Percentiles rank a stretch among this genome's conserved stretches.
Evolutionary conservation across 1,140 invertebrate species (phyloP).

Genomic region (Lamellibrachia luymesi): DNA sequence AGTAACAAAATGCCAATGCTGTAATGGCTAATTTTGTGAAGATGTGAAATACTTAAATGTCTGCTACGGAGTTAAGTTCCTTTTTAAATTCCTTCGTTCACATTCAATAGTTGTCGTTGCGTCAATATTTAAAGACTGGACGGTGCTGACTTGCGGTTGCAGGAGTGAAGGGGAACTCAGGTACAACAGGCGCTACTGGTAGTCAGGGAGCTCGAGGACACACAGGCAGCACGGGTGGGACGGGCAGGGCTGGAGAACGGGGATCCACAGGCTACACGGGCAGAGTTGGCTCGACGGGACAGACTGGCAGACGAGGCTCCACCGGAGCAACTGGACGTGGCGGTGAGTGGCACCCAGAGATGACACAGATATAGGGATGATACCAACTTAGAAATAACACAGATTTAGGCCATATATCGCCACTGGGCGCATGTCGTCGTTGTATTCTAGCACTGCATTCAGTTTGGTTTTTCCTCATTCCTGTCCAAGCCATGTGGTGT

Average conservation of each 20-base stretch:
- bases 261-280: background rate
- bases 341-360: background rate
- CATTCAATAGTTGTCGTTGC: background rate
- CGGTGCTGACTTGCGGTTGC: background rate
- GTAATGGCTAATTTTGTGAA: too few species aligned
- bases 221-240: background rate
- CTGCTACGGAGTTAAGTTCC: too few species aligned
- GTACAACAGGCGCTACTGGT: background rate
- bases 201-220: background rate
- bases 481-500: too few species aligned
- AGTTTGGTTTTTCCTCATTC: too few species aligned
- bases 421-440: background rate
- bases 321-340: background rate
- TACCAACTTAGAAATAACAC: background rate
- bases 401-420: background rate
- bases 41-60: too few species aligned
- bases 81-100: background rate
- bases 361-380: background rate
- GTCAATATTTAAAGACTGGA: background rate
- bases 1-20: too few species aligned
- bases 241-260: background rate
- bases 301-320: background rate
- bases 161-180: background rate
- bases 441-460: too few species aligned
- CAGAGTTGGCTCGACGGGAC: background rate